A percentile compares a stretch with the other conserved stretches of the same genome.
phyloP scores from a whole-genome alignment of 2,113 vertebrate genomes.

The Pseudolaguvia tuberculata region DNA sequence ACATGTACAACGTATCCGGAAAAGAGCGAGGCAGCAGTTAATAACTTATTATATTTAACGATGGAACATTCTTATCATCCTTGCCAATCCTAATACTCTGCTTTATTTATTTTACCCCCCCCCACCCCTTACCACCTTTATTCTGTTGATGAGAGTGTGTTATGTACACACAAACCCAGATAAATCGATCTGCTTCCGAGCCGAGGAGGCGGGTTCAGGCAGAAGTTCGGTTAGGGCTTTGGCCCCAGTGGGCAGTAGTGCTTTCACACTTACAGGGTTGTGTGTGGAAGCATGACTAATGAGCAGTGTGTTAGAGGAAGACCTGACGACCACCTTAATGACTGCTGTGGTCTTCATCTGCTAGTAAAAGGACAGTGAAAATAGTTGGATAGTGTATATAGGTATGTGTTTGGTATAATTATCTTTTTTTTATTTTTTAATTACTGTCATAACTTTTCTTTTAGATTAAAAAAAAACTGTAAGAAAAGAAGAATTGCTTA shows the following conservation, averaged over 20 bases:
- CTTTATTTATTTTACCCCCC: too few species aligned
- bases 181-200: conserved; percentile 19
- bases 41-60: too few species aligned
- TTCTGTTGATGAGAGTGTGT: background rate
- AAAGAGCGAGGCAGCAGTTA: background rate
- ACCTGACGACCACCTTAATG: background rate
- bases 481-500: too few species aligned
- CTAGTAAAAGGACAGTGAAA: background rate
- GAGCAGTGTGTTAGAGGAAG: conserved; percentile 25
- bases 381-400: background rate
- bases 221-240: conserved; percentile 7
- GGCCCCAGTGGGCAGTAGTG: background rate
- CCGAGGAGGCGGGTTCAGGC: background rate
- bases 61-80: too few species aligned
- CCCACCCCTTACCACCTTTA: background rate
- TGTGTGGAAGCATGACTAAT: conserved; percentile 7
- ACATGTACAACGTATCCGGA: background rate
- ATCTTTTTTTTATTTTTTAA: too few species aligned
- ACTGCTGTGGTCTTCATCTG: conserved; percentile 19
- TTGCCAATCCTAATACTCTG: too few species aligned
- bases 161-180: conserved; percentile 9
- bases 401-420: too few species aligned
- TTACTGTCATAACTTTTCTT: too few species aligned
- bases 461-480: too few species aligned
- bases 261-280: conserved; percentile 13